Base-by-base conservation (phyloP, 2,888 invertebrate genomes). In the Ceratothoa steindachneri region DNA sequence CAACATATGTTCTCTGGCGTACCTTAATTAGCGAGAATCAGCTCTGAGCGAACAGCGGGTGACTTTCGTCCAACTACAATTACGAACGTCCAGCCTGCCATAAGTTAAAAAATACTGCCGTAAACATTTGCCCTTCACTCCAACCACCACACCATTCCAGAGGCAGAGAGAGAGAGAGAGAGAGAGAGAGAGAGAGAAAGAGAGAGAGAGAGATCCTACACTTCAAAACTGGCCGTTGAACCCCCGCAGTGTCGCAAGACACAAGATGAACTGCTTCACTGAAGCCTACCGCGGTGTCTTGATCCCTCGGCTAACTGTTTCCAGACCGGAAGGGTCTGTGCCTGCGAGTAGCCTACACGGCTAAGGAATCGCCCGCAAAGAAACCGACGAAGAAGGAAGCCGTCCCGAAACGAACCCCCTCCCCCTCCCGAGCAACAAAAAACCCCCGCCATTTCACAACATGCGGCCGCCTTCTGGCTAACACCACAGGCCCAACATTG, bases 51-150 rank as follows among this genome's bases (percentile, higher is more conserved):
- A 60, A 60, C 60, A 60, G 60, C 60, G 60, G 60, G 60, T 60
- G 60, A 24, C 24, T 60, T 60, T 60, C 60, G 12, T 60, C 27
- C 60, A 24, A 60, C 60, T 24, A 60, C 60, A 60, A 60, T 60
- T 60, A 60, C 60, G 12, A 24, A 60, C 60, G 60, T 60, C 60
- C 24, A 22, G n/a, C 12, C 22, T 60, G 60, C 60, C 19, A 60
- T 60, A 60, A 60, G 22, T 60, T 60, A 60, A 60, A 60, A 60
- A 24, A 60, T 60, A 60, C 60, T 60, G 60, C 60, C 60, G 60
- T 60, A 60, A 60, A 60, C 24, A 60, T 60, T 60, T 60, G 60
- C 2, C 60, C 22, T 60, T 24, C 60, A 60, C 60, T 60, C 60
- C 60, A n/a, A n/a, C n/a, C n/a, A n/a, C n/a, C n/a, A n/a, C 60